Base-by-base conservation (phyloP, 2,888 invertebrate genomes). In the Allolobophora icterica region DNA sequence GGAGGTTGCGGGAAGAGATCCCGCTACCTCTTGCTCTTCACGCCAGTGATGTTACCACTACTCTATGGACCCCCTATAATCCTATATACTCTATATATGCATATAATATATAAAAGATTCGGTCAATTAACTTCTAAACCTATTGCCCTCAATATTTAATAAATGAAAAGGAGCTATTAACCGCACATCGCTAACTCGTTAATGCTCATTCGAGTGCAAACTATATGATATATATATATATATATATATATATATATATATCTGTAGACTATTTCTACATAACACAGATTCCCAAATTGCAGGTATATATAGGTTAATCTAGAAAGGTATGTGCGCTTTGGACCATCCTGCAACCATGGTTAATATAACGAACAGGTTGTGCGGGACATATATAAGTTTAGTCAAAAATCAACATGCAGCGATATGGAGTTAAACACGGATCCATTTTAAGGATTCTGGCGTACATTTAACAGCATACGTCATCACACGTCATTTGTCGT, bases 291-390 rank as follows among this genome's bases (percentile, higher is more conserved):
- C n/a, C 71, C 52, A 52, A 52, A 30, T 71, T 30, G 71, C 71
- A 71, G 71, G 71, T 71, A n/a, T 71, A n/a, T 71, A n/a, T 71
- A n/a, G 71, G 30, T 71, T n/a, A 71, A 71, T 71, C 11, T n/a
- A n/a, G n/a, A 71, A n/a, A 71, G 71, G 71, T n/a, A 52, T 52
- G 17, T 52, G 71, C 71, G n/a, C 11, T 30, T 71, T 30, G 71
- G 52, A 52, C 52, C 52, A 52, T 52, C 52, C 24, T 4, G 24
- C 52, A n/a, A n/a, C 30, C 71, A 71, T 71, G 71, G 71, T 71
- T n/a, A 71, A n/a, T 71, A 71, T n/a, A 71, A 71, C n/a, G 71
- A 30, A 71, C 71, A 71, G 71, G 71, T n/a, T 71, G 71, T 71
- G 71, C 71, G 13, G 71, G 13, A n/a, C 52, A 52, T 21, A n/a